Evolutionary conservation across 2,113 vertebrate genomes (phyloP).

Genomic region (Nicator chloris): DNA sequence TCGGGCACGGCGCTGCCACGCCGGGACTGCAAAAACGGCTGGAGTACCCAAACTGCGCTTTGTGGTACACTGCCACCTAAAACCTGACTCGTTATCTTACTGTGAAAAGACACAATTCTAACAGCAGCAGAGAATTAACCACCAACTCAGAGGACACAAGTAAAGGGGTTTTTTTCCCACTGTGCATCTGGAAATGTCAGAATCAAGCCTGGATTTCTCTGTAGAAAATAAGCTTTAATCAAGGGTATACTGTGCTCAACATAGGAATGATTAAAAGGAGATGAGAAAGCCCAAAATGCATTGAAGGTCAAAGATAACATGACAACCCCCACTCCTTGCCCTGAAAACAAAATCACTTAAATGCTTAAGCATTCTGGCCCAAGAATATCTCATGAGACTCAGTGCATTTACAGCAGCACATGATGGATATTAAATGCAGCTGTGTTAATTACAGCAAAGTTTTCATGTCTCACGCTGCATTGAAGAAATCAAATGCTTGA

Average conservation of each 20-base stretch:
- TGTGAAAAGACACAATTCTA: neutral
- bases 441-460: neutral
- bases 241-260: neutral
- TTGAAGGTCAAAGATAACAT: neutral
- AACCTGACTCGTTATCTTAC: neutral
- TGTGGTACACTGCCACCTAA: rapidly evolving
- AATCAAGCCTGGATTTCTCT: neutral
- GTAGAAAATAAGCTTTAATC: neutral
- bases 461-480: neutral
- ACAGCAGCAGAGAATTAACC: neutral
- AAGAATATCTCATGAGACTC: neutral
- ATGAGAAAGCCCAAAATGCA: neutral
- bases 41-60: rapidly evolving
- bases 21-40: neutral
- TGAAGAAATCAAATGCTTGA: neutral
- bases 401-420: neutral
- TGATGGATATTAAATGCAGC: neutral
- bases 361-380: neutral
- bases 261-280: neutral
- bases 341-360: neutral
- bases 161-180: neutral
- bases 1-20: neutral
- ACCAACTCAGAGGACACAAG: neutral
- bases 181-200: neutral
- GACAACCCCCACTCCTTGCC: neutral